Conservation (phyloP, 2,888 invertebrate species). For the Ariolimax columbianus region DNA sequence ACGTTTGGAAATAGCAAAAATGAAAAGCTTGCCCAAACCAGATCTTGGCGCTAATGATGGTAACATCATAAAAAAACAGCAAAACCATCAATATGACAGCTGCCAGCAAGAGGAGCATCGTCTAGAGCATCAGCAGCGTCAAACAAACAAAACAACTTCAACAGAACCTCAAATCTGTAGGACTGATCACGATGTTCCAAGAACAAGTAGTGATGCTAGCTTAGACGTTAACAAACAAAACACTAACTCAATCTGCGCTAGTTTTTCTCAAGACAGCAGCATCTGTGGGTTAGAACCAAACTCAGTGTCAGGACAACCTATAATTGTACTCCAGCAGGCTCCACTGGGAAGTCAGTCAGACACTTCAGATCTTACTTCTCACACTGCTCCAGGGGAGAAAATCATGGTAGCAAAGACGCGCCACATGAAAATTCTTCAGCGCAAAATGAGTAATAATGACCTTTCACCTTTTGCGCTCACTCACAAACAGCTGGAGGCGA, state of each 20-base stretch:
- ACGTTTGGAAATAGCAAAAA: not conserved
- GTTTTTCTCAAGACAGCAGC: not conserved
- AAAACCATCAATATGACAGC: not conserved
- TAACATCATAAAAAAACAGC: conserved; percentile 15
- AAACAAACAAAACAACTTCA: not conserved
- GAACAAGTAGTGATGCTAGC: not conserved
- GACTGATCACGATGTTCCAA: not conserved
- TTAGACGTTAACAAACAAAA: not conserved
- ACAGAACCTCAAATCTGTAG: not conserved
- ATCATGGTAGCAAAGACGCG: conserved; percentile 62
- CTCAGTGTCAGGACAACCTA: conserved; percentile 62
- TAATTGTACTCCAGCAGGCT: conserved; percentile 66
- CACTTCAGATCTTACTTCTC: conserved; percentile 45
- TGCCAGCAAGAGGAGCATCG: not conserved
- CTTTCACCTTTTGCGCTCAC: conserved; percentile 64
- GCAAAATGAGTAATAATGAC: conserved; percentile 67
- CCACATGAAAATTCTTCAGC: conserved; percentile 62
- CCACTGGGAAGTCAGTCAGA: conserved; percentile 58
- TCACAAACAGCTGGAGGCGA: conserved; percentile 65
- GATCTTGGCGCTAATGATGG: not conserved
- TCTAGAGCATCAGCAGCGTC: not conserved
- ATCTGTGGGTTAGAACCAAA: not conserved
- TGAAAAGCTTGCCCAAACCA: not conserved
- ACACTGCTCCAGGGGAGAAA: conserved; percentile 52
- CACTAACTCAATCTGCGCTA: not conserved